A percentile compares a stretch with the other conserved stretches of the same genome.
phyloP scores from a whole-genome alignment of 2,797 vertebrate species.

The Arctocebus calabarensis region DNA sequence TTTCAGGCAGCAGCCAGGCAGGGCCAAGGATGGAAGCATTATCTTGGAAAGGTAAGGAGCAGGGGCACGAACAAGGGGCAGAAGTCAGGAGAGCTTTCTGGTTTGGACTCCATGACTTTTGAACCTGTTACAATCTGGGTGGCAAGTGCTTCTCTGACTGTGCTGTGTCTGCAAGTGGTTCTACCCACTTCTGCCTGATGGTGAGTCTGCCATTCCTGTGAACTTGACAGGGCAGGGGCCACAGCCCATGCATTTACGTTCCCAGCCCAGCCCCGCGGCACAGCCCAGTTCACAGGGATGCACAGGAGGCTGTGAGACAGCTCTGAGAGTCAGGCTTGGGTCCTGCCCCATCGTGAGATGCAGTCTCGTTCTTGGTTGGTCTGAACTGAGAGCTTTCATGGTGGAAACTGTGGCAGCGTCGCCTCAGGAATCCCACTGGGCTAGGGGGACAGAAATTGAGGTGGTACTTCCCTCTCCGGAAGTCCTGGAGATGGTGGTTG shows the following conservation, averaged over 20 bases:
- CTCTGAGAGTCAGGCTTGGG: background rate
- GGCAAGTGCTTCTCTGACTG: background rate
- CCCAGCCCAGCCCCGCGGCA: background rate
- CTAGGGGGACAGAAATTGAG: slow-evolving; percentile 19
- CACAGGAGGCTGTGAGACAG: background rate
- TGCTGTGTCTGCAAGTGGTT: background rate
- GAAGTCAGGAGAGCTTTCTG: background rate
- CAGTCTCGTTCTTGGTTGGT: slow-evolving; percentile 47
- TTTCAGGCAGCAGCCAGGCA: background rate
- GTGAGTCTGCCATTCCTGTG: background rate
- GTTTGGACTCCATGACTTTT: background rate
- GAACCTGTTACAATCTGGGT: background rate
- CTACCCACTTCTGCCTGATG: background rate
- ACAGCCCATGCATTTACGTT: background rate
- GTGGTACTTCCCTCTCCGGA: background rate
- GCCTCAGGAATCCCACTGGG: slow-evolving; percentile 51
- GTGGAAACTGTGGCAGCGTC: slow-evolving; percentile 55
- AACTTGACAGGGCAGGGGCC: background rate
- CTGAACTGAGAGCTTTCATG: slow-evolving; percentile 26
- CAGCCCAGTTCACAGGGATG: background rate
- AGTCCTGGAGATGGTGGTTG: slow-evolving; percentile 83
- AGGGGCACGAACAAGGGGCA: background rate
- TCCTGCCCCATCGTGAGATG: background rate
- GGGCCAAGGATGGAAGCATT: background rate
- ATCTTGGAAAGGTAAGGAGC: background rate